phyloP scores from a whole-genome alignment of 1,140 invertebrate species.

The Mamestra configurata region DNA sequence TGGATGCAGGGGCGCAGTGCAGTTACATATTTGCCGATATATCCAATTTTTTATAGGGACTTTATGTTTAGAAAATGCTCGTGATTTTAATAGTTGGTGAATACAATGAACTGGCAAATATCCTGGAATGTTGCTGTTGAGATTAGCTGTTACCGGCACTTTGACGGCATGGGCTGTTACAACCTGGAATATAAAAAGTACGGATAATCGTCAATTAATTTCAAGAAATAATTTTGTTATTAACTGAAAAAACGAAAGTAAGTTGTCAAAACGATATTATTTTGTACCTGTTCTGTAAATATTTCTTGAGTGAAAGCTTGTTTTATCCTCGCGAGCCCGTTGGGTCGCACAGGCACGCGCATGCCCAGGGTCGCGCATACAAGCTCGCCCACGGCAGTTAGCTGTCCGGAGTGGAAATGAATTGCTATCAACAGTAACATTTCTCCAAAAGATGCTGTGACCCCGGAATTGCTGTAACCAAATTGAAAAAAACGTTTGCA shows the following conservation, averaged over 20 bases:
- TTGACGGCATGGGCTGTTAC: conserved; percentile 98
- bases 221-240: background rate
- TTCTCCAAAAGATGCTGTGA: conserved; percentile 97
- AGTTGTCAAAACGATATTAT: background rate
- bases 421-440: conserved; percentile 98
- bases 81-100: conserved; percentile 97
- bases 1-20: conserved; percentile 96
- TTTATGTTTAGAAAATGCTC: conserved; percentile 98
- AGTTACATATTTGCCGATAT: conserved; percentile 96
- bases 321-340: conserved; percentile 96
- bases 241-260: too few species aligned
- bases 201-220: background rate
- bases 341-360: conserved; percentile 97
- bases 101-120: conserved; percentile 99
- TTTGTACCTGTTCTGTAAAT: conserved; percentile 96
- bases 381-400: conserved; percentile 96
- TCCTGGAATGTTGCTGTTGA: conserved; percentile 96
- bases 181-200: conserved; percentile 89
- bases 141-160: conserved; percentile 96
- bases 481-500: background rate
- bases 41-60: conserved; percentile 98
- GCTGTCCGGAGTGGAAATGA: conserved; percentile 98
- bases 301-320: conserved; percentile 99
- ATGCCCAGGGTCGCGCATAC: conserved; percentile 98
- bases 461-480: conserved; percentile 90